Conservation (phyloP, 2,113 vertebrate genomes). For the Oryzias melastigma region DNA sequence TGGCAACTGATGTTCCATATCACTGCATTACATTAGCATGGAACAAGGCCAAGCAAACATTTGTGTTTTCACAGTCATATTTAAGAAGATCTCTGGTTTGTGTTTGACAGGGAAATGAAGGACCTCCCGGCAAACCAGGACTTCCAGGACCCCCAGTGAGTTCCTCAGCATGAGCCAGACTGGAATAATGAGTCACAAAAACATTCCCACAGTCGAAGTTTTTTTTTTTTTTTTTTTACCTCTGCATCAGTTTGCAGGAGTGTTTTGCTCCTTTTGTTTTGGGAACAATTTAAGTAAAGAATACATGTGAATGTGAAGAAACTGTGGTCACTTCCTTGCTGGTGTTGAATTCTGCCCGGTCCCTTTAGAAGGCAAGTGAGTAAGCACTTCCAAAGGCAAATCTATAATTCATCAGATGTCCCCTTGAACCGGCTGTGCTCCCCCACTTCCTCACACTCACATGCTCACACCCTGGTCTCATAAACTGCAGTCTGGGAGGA, state of each 20-base stretch:
- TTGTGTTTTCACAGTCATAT: constrained; percentile 20
- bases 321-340: constrained; percentile 45
- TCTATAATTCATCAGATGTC: constrained; percentile 76
- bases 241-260: background rate
- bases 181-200: constrained; percentile 9
- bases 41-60: constrained; percentile 18
- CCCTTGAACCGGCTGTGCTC: constrained; percentile 63
- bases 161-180: constrained; percentile 27
- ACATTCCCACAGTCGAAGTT: background rate
- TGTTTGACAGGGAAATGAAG: constrained; percentile 85
- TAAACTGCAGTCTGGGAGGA: constrained; percentile 66
- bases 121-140: constrained; percentile 82
- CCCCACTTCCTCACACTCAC: constrained; percentile 7
- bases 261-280: background rate
- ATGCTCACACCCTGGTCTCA: constrained; percentile 46
- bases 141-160: constrained; percentile 80
- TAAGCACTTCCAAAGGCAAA: constrained; percentile 71
- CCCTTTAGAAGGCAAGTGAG: constrained; percentile 64
- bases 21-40: constrained; percentile 11
- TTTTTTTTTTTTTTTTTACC: background rate
- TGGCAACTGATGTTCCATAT: constrained; percentile 15
- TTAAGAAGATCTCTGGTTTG: constrained; percentile 39
- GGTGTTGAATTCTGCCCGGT: constrained; percentile 53
- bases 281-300: constrained; percentile 35
- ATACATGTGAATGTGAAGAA: constrained; percentile 52